Conservation (phyloP, 2,888 invertebrate genomes). For the Chloromyia formosa region DNA sequence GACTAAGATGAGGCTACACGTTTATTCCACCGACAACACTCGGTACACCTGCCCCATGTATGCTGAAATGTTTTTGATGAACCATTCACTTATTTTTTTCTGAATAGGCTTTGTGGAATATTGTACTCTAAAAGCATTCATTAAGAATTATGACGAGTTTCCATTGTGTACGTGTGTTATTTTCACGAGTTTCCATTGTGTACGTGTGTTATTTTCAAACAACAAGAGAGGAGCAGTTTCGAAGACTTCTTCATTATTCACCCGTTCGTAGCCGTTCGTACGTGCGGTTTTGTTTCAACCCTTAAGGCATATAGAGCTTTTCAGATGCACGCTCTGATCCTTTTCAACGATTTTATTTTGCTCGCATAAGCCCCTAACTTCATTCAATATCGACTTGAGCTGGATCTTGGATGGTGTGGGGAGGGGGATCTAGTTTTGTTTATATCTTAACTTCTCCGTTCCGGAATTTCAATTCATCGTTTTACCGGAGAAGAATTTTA, state of each 20-base stretch:
- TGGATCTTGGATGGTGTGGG: no score
- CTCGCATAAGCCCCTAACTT: no score
- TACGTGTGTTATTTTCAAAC: background rate
- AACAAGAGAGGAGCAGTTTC: background rate
- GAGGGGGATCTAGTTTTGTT: no score
- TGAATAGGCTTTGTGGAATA: background rate
- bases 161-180: background rate
- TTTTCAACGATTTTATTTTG: background rate
- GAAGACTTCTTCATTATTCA: background rate
- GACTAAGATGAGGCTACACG: background rate
- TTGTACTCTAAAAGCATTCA: slow-evolving; percentile 18
- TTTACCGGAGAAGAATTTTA: no score
- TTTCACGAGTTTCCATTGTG: background rate
- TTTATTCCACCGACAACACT: background rate
- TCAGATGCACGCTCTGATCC: background rate
- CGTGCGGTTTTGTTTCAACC: background rate
- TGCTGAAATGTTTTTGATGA: background rate
- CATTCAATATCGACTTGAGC: no score
- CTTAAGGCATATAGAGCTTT: background rate
- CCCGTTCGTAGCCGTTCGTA: background rate
- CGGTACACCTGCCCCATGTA: background rate
- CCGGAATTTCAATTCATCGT: no score
- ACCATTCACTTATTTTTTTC: slow-evolving; percentile 5
- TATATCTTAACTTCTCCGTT: no score
- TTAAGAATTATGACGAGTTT: slow-evolving; percentile 6